Evolutionary conservation across 2,113 vertebrate genomes (phyloP), one percentile per base, ranked within the genome.

Genomic region (Nannospalax galili): DNA sequence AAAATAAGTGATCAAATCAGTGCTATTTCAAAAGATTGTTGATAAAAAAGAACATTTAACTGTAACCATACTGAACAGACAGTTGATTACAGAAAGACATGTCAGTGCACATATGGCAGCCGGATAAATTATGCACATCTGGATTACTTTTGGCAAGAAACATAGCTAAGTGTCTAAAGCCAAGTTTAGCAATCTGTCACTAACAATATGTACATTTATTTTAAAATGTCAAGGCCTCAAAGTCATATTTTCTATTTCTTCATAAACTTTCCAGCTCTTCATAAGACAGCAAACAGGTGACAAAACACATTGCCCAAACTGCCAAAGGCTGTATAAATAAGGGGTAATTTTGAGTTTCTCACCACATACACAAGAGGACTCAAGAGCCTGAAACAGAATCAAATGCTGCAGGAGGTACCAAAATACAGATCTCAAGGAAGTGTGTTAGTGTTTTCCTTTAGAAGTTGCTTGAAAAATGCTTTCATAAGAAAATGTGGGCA

Each of bases 111-210:
- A 99, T 98, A 98, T 98, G 98, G 98, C 98, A 98, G 98, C 98
- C 98, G 84, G 98, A 98, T 98, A 99, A 99, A 99, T 98, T 98
- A 97, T 98, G 98, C 97, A 97, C 99, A 99, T 99, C 98, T 99
- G 99, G 98, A 99, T 98, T 98, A 98, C 98, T 99, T 98, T 97
- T 98, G 98, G 98, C 98, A 98, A 98, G 96, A 98, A 98, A 98
- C 96, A 98, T 96, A 98, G 98, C 97, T 98, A 98, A 98, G 97
- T 97, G 97, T 98, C 98, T 98, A 97, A 98, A 92, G 97, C 98
- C 98, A 98, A 98, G 98, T 98, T 98, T 97, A 98, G 98, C 98
- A 98, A 98, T 98, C 98, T 98, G 98, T 98, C 98, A 98, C 98
- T 98, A 98, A 98, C 98, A 98, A 98, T 98, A 98, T 98, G 98